These are phyloP conservation scores for Deilephila elpenor DNA, from an alignment of 2,888 invertebrate species.

Conservation along the genomic window DNA sequence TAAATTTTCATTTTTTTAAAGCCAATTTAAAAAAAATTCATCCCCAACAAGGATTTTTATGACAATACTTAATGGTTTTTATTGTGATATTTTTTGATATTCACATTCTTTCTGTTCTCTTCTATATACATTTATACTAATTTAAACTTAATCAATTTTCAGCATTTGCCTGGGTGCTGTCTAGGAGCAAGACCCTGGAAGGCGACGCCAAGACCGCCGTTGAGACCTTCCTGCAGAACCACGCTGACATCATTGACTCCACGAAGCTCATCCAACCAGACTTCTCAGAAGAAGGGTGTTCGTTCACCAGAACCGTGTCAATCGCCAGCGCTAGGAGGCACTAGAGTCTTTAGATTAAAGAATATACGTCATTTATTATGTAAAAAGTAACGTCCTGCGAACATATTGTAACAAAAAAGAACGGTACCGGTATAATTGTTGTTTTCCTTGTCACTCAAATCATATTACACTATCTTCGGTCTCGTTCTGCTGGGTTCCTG, in stretches of 20 bases:
- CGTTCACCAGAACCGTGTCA: slow-evolving; percentile 56
- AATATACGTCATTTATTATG: background rate
- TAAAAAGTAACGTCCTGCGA: background rate
- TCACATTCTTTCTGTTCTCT: background rate
- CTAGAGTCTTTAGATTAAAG: slow-evolving; percentile 39
- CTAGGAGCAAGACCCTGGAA: slow-evolving; percentile 64
- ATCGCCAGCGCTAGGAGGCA: slow-evolving; percentile 57
- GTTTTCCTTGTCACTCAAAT: no score
- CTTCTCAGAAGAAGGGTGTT: slow-evolving; percentile 72
- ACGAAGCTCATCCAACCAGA: slow-evolving; percentile 61
- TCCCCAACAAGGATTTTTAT: no score
- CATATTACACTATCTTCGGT: no score
- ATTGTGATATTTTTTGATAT: no score
- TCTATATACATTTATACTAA: background rate
- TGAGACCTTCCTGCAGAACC: slow-evolving; percentile 64
- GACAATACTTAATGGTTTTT: no score
- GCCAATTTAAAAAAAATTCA: no score
- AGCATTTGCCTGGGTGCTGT: slow-evolving; percentile 72
- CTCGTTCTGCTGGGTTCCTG: no score
- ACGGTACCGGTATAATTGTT: no score
- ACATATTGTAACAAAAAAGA: no score
- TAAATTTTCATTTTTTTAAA: no score
- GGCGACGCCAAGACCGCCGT: slow-evolving; percentile 67
- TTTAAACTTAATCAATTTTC: slow-evolving; percentile 35
- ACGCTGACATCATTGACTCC: slow-evolving; percentile 62